These are phyloP conservation scores for Metaphire vulgaris DNA, from an alignment of 1,140 invertebrate genomes.

Conservation along the genomic window DNA sequence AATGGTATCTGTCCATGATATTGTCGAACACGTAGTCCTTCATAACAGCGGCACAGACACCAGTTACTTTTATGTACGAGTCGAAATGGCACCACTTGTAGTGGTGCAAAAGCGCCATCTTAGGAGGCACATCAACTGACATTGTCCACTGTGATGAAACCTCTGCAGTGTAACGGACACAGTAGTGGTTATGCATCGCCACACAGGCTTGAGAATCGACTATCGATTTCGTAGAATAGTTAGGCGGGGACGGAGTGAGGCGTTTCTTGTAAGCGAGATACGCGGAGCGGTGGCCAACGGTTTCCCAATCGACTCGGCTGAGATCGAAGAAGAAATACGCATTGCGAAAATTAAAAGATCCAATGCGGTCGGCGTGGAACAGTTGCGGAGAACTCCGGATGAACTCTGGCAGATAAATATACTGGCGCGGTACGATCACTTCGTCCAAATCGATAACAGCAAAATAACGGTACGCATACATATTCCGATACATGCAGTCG, in stretches of 20 bases:
- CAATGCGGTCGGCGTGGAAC: neutral
- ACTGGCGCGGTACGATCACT: constrained; percentile 66
- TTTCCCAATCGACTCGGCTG: constrained; percentile 57
- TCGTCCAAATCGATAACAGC: constrained; percentile 83
- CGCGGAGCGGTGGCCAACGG: neutral
- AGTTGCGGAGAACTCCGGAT: neutral
- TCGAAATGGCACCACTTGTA: constrained; percentile 27
- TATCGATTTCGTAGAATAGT: neutral
- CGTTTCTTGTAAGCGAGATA: neutral
- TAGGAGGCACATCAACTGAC: neutral
- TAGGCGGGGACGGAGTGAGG: neutral
- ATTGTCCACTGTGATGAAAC: neutral
- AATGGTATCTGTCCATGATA: neutral
- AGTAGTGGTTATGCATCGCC: neutral
- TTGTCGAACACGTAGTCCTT: neutral
- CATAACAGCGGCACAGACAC: neutral
- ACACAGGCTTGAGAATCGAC: constrained; percentile 2
- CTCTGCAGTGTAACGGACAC: neutral
- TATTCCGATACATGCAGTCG: constrained; percentile 82
- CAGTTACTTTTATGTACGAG: neutral
- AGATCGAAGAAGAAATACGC: constrained; percentile 86
- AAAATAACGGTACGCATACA: constrained; percentile 74
- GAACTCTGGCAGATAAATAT: neutral
- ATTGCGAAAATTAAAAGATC: constrained; percentile 64
- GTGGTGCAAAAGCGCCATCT: constrained; percentile 7